Percentiles rank a stretch among this genome's conserved stretches.
Conservation (phyloP, 2,888 invertebrate genomes). For the Shargacucullia verbasci region DNA sequence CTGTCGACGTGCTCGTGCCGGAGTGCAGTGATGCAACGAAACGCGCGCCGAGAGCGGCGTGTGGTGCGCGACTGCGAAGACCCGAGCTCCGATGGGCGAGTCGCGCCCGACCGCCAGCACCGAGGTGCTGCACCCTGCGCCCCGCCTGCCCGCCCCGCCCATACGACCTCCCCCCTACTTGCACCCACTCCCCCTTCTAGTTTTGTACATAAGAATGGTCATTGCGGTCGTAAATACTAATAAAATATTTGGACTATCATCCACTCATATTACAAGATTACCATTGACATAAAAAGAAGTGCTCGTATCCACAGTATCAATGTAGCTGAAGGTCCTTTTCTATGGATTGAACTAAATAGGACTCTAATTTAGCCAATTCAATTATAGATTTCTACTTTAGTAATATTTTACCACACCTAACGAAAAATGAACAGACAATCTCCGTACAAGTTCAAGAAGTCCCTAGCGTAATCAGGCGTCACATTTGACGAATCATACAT, state of each 20-base stretch:
- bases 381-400: too few relatives aligned
- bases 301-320: not conserved
- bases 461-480: slow-evolving; percentile 76
- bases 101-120: slow-evolving; percentile 69
- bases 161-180: slow-evolving; percentile 69
- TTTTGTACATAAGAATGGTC: slow-evolving; percentile 33
- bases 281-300: not conserved
- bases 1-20: slow-evolving; percentile 42
- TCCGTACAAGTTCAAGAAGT: slow-evolving; percentile 56
- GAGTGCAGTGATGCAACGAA: slow-evolving; percentile 61
- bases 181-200: slow-evolving; percentile 72
- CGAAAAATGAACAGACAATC: slow-evolving; percentile 4
- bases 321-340: too few relatives aligned
- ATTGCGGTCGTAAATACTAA: slow-evolving; percentile 13
- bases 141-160: slow-evolving; percentile 83
- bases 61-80: slow-evolving; percentile 79
- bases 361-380: too few relatives aligned
- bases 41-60: slow-evolving; percentile 77
- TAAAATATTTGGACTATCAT: not conserved
- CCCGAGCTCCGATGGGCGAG: slow-evolving; percentile 78
- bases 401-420: not conserved
- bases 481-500: slow-evolving; percentile 65
- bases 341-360: too few relatives aligned
- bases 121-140: slow-evolving; percentile 80
- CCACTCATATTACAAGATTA: not conserved